Evolutionary conservation across 2,797 vertebrate genomes (phyloP).

Genomic region (Rhabdomys pumilio): DNA sequence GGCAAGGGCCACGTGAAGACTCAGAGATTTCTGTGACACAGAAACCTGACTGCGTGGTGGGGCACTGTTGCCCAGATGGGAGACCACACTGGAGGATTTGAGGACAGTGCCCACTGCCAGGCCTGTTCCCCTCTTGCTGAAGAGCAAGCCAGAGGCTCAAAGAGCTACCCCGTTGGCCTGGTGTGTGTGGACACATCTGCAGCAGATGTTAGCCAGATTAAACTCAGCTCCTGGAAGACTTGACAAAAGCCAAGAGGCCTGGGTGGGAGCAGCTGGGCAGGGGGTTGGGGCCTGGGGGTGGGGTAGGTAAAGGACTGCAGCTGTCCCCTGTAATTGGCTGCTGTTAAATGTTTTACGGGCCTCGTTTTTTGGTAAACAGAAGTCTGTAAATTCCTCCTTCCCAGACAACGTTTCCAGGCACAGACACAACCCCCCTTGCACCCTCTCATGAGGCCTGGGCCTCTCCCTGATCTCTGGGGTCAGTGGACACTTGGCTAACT

Average conservation of each 20-base stretch:
- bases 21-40: neutral
- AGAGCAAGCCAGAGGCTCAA: neutral
- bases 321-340: conserved; percentile 91
- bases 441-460: conserved; percentile 66
- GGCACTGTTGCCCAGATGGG: rapidly evolving
- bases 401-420: conserved; percentile 80
- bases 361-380: conserved; percentile 92
- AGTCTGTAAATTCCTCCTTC: conserved; percentile 91
- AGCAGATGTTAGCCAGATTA: conserved; percentile 72
- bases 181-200: conserved; percentile 67
- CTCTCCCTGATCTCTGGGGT: neutral
- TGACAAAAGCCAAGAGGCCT: conserved; percentile 1
- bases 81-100: neutral
- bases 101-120: neutral
- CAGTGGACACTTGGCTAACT: neutral
- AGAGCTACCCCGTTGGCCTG: neutral
- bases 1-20: rapidly evolving
- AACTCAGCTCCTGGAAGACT: conserved; percentile 66
- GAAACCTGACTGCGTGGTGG: neutral
- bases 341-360: conserved; percentile 94
- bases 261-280: neutral
- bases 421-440: conserved; percentile 2
- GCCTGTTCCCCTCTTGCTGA: neutral
- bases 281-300: neutral
- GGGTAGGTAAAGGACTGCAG: conserved; percentile 63